phyloP scores from a whole-genome alignment of 2,888 invertebrate genomes.

The Sympetrum striolatum region DNA sequence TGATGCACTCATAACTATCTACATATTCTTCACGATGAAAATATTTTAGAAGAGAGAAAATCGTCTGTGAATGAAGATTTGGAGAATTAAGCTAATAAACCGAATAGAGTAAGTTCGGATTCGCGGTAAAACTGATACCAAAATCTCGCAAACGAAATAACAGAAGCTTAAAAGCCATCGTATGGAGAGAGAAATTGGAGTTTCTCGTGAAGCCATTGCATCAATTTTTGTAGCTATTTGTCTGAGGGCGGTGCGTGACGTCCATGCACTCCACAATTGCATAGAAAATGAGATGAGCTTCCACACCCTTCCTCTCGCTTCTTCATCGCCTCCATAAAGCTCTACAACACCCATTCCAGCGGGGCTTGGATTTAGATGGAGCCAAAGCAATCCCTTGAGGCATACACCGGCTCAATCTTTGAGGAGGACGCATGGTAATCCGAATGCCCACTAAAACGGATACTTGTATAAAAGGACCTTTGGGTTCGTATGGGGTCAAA shows the following conservation, averaged over 20 bases:
- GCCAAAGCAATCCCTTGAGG: background rate
- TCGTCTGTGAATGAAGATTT: too few relatives aligned
- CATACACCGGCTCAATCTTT: background rate
- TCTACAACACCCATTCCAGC: background rate
- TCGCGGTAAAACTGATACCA: too few relatives aligned
- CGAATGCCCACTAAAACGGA: background rate
- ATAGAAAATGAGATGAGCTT: background rate
- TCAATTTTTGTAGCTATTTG: constrained; percentile 17
- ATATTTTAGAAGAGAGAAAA: too few relatives aligned
- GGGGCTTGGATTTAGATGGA: background rate
- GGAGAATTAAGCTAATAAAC: too few relatives aligned
- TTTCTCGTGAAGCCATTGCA: background rate
- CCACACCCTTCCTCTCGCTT: background rate
- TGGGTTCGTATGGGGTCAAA: background rate
- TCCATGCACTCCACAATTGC: background rate
- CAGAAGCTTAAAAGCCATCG: too few relatives aligned
- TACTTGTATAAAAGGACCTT: background rate
- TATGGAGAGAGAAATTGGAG: background rate
- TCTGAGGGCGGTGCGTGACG: constrained; percentile 1
- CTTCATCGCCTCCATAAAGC: background rate
- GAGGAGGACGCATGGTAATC: background rate
- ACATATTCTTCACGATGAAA: too few relatives aligned
- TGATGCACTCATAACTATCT: too few relatives aligned
- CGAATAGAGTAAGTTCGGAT: too few relatives aligned
- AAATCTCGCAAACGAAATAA: too few relatives aligned